Conservation (phyloP, 2,113 vertebrate genomes). For the Urocolius indicus region DNA sequence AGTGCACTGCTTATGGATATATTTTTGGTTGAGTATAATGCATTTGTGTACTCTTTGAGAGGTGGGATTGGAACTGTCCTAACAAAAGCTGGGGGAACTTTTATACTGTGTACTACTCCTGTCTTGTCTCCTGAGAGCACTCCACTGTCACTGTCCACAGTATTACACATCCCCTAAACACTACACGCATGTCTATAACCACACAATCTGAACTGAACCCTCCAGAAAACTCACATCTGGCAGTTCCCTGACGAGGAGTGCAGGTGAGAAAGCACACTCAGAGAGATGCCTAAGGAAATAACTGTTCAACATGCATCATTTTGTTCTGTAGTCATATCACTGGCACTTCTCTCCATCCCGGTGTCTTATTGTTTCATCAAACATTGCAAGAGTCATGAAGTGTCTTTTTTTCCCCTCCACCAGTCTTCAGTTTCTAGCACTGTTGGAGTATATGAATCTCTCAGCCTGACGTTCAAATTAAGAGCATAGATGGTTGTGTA, state of each 20-base stretch:
- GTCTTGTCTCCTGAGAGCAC: neutral
- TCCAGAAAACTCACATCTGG: neutral
- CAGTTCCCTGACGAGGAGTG: neutral
- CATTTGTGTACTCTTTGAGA: neutral
- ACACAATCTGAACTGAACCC: too few relatives aligned
- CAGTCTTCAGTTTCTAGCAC: neutral
- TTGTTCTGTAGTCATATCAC: neutral
- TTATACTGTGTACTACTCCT: too few relatives aligned
- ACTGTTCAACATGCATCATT: neutral
- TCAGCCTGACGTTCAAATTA: neutral
- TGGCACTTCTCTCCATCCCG: neutral
- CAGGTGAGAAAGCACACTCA: neutral
- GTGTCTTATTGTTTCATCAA: neutral
- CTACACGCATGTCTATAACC: neutral
- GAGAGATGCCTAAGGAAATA: neutral
- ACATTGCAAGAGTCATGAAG: neutral
- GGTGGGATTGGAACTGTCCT: fast-evolving
- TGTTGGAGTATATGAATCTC: neutral
- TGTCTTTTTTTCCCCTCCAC: neutral
- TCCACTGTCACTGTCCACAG: neutral
- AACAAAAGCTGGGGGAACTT: neutral
- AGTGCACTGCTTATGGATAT: neutral
- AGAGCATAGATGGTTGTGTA: neutral
- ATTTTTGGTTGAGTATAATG: neutral
- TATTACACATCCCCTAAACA: neutral